A percentile compares a stretch with the other conserved stretches of the same genome.
Conservation (phyloP, 2,797 vertebrate species). For the Pogonophryne albipinna region DNA sequence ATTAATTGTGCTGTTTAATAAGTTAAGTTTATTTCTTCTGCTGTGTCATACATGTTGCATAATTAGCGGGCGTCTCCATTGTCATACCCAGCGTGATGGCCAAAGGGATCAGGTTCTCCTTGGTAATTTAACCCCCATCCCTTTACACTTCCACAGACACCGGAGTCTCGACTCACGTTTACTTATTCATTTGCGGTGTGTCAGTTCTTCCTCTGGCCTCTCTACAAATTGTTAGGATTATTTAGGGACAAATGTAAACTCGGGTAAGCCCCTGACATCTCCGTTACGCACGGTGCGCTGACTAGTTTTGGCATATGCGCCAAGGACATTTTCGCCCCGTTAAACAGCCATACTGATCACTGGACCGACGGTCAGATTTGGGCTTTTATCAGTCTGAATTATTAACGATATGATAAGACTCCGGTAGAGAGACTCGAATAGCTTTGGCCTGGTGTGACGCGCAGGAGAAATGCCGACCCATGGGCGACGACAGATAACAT, state of each 20-base stretch:
- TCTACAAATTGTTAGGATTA: slow-evolving; percentile 75
- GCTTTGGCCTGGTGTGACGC: slow-evolving; percentile 31
- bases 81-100: slow-evolving; percentile 56
- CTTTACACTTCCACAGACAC: slow-evolving; percentile 80
- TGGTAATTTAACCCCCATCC: slow-evolving; percentile 73
- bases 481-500: slow-evolving; percentile 64
- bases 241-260: slow-evolving; percentile 54
- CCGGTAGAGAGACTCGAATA: slow-evolving; percentile 35
- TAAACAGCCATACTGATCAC: neutral
- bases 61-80: slow-evolving; percentile 51
- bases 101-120: slow-evolving; percentile 74
- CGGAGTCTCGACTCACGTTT: slow-evolving; percentile 69
- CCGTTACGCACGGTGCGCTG: slow-evolving; percentile 52
- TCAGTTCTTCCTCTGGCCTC: slow-evolving; percentile 52
- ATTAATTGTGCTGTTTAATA: neutral
- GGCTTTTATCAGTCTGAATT: slow-evolving; percentile 61
- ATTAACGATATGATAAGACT: slow-evolving; percentile 68
- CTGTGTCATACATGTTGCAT: slow-evolving; percentile 70
- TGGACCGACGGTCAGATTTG: slow-evolving; percentile 24
- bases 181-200: slow-evolving; percentile 80
- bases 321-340: slow-evolving; percentile 12
- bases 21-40: slow-evolving; percentile 49
- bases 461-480: slow-evolving; percentile 32
- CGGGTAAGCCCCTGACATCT: slow-evolving; percentile 41
- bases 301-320: slow-evolving; percentile 22